Conservation (phyloP, 2,797 vertebrate species). For the Numenius phaeopus region DNA sequence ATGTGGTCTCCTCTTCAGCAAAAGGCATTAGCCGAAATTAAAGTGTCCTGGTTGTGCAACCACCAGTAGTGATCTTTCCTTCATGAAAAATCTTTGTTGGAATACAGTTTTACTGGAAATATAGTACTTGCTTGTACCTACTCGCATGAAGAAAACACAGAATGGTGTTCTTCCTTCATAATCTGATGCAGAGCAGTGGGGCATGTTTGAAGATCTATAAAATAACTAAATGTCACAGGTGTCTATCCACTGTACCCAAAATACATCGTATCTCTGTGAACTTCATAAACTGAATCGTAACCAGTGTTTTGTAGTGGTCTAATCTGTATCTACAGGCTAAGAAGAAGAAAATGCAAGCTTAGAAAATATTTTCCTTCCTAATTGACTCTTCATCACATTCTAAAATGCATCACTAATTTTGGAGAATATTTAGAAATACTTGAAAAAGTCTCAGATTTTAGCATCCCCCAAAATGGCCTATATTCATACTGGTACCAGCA, state of each 20-base stretch:
- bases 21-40: background rate
- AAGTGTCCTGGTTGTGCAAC: background rate
- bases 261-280: background rate
- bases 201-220: background rate
- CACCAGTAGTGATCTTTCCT: background rate
- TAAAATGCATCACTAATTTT: background rate
- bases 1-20: background rate
- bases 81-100: background rate
- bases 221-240: background rate
- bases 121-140: background rate
- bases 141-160: background rate
- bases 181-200: background rate
- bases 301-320: background rate
- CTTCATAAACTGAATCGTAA: background rate
- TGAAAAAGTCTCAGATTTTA: background rate
- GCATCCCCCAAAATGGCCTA: rapidly evolving
- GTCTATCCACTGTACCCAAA: background rate
- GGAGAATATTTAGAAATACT: background rate
- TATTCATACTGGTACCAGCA: background rate
- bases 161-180: background rate
- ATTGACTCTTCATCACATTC: background rate
- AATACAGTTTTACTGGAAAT: background rate
- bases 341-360: background rate
- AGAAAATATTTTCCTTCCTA: background rate
- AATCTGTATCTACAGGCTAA: background rate